Conservation (phyloP, 1,140 invertebrate genomes). For the Diabrotica virgifera region DNA sequence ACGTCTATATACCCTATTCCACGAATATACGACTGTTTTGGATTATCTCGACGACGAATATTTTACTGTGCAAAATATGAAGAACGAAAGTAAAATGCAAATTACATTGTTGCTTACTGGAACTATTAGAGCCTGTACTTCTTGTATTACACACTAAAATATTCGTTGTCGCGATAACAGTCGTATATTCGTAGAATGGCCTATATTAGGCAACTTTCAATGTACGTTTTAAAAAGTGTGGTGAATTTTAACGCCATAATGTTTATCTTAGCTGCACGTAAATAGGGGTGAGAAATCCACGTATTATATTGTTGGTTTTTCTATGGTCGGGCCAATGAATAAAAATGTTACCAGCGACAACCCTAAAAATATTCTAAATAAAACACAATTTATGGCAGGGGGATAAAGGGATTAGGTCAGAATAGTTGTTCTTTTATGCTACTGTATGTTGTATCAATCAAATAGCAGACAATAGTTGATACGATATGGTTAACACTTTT, state of each 20-base stretch:
- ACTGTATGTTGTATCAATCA: slow-evolving; percentile 1
- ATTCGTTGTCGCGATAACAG: neutral
- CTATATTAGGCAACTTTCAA: neutral
- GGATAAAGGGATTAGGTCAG: neutral
- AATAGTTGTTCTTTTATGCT: neutral
- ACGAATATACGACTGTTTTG: too few relatives aligned
- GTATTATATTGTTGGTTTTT: slow-evolving; percentile 13
- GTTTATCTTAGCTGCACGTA: slow-evolving; percentile 16
- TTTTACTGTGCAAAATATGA: neutral
- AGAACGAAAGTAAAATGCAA: neutral
- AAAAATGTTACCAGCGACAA: slow-evolving; percentile 11
- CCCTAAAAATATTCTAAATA: neutral
- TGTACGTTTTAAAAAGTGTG: slow-evolving; percentile 7
- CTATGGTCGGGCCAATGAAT: slow-evolving; percentile 22
- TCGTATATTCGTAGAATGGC: too few relatives aligned
- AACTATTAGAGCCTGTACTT: neutral
- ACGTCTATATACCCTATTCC: too few relatives aligned
- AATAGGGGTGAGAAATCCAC: slow-evolving; percentile 17
- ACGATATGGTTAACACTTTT: too few relatives aligned
- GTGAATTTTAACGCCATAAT: slow-evolving; percentile 24
- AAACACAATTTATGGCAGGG: neutral
- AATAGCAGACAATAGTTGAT: neutral
- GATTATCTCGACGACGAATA: too few relatives aligned
- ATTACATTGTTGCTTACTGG: neutral
- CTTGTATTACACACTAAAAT: neutral